These are phyloP conservation scores for Nowickia ferox DNA, from an alignment of 2,888 invertebrate genomes.

Conservation along the genomic window DNA sequence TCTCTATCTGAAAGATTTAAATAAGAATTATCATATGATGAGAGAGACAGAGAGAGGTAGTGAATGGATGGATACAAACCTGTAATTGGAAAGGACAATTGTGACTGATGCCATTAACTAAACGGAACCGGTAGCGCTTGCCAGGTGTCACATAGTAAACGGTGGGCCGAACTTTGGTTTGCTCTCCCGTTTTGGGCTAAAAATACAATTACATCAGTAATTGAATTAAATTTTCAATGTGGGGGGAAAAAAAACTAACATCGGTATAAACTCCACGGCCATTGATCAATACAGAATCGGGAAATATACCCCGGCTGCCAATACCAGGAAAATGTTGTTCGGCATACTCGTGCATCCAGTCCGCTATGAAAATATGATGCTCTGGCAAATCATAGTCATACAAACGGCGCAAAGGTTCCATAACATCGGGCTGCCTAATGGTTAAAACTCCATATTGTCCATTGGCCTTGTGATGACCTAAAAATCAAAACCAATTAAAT, in stretches of 20 bases:
- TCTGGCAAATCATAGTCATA: conserved; percentile 90
- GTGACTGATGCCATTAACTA: conserved; percentile 80
- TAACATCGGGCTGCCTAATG: conserved; percentile 86
- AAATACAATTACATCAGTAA: neutral
- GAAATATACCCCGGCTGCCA: conserved; percentile 74
- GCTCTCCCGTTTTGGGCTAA: conserved; percentile 36
- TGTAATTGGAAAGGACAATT: conserved; percentile 80
- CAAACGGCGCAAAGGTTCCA: conserved; percentile 85
- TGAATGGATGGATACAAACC: conserved; percentile 64
- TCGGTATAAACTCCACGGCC: conserved; percentile 77
- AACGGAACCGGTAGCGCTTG: conserved; percentile 80
- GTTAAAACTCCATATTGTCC: conserved; percentile 91
- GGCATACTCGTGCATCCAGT: conserved; percentile 89
- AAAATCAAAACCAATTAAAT: conserved; percentile 36
- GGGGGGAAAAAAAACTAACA: conserved; percentile 59
- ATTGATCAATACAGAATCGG: conserved; percentile 78
- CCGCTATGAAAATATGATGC: conserved; percentile 89
- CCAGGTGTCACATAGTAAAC: conserved; percentile 77
- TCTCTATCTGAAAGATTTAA: conserved; percentile 65
- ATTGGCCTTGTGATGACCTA: conserved; percentile 90
- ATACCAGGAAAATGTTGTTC: conserved; percentile 78
- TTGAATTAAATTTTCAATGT: neutral
- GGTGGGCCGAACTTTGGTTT: conserved; percentile 73
- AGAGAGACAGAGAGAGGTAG: too few relatives aligned
- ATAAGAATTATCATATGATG: too few relatives aligned